Base-by-base conservation (phyloP, 92 coral and sea anemone species). In the Porites rus region DNA sequence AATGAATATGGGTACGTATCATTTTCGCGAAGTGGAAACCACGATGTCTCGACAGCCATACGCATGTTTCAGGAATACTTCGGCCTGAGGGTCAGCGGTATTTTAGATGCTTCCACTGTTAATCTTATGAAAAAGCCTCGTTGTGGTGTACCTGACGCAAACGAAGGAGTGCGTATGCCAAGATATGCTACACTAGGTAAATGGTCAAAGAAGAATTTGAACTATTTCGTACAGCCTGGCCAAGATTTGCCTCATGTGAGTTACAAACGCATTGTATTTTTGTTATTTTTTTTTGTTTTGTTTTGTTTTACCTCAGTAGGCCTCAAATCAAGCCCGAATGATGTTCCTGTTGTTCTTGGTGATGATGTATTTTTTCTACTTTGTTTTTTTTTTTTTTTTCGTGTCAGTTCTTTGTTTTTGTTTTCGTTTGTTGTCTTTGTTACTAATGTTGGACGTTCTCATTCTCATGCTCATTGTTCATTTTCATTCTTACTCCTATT, bases 121-220 rank as follows among this genome's bases (percentile, higher is more conserved):
- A 51, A 24, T 7, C 76, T 88, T 50, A 91, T 91, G 92, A 79
- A 88, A 28, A 91, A 85, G 54, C 80, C 94, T 18, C 78, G 94
- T 31, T 91, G 94, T 71, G 94, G 94, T 88, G 24, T 78, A 71
- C 71, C 92, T 21, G 94, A 91, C 56, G 80, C 73, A 1, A 82
- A 69, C 8, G 71, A 59, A 4, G 91, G 88, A 1, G 53, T 17
- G 59, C 87, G 92, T 28, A 28, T 38, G 53, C 83, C 85, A 4
- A 81, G 94, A 68, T 91, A 88, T 65, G 82, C 24, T 24, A 84
- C 92, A 12, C 4, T 4, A 0, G 63, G 70, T 10, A 79, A 74
- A 10, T 88, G 94, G 94, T 14, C 9, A 18, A 84, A 85, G 82
- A 79, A 54, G 1, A 8, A 66, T 10, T 60, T 91, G 89, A 91